Base-by-base conservation (phyloP, 2,888 invertebrate species). In the Tetragonisca angustula region DNA sequence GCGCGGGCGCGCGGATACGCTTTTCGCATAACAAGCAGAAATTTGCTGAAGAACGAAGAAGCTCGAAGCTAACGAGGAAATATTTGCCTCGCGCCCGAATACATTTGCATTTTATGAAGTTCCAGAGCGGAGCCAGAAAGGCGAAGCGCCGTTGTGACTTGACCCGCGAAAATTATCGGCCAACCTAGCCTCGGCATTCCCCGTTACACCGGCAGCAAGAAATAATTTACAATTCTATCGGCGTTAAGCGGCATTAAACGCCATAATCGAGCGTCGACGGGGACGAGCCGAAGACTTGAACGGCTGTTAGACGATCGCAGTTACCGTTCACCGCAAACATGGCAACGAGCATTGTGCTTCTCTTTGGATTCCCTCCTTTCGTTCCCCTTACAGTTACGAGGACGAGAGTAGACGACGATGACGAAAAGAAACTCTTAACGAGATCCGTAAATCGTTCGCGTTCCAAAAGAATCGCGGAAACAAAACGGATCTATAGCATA, bases 281-380 rank as follows among this genome's bases (percentile, higher is more conserved):
- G 74, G 78, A 75, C 81, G 61, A 68, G 67, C 54, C 27, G 76
- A 84, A 69, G 82, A 78, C 76, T 86, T 90, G 9, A 85, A 85
- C 84, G 73, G 78, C 65, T 79, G 64, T 36, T 59, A 54, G 85
- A 88, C 75, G 87, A 90, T 90, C 88, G 87, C 90, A 86, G 90
- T 90, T 90, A 87, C 87, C 88, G 87, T 88, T 88, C 88, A 87
- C 89, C 87, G 86, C 87, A 84, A 87, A 90, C 90, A 84, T 87
- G 76, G 70, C 82, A 84, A 84, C 87, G 79, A 85, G 81, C 81
- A 79, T 72, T 70, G 84, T 77, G 84, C 21, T 56, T 71, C 64
- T 70, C 78, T 49, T 36, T 54, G 77, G 61, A 43, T 43, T 43
- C 59, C 59, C 4, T 74, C 52, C 19, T 32, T 19, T 49, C 49